phyloP scores from a whole-genome alignment of 1,140 invertebrate species.

The Bicyclus anynana region DNA sequence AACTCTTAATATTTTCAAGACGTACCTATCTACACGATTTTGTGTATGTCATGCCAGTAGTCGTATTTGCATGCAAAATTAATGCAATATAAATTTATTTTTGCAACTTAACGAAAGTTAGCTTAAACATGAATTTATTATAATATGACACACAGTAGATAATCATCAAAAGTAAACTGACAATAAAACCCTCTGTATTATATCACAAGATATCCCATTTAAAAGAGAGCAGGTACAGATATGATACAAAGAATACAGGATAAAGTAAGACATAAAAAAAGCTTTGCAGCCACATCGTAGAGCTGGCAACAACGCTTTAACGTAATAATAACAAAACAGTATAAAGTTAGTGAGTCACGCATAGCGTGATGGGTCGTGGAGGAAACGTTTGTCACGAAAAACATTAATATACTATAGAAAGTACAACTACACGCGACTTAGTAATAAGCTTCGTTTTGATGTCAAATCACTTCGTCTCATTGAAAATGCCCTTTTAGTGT shows the following conservation, averaged over 20 bases:
- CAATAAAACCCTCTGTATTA: not conserved
- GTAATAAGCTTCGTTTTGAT: conserved; percentile 30
- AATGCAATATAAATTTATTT: too few species aligned
- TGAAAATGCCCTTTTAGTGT: not conserved
- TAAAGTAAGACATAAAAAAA: conserved; percentile 28
- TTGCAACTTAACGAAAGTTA: too few species aligned
- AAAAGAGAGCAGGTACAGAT: conserved; percentile 6
- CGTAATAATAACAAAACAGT: conserved; percentile 50
- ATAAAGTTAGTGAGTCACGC: conserved; percentile 54
- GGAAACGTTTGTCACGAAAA: conserved; percentile 63
- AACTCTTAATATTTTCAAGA: too few species aligned
- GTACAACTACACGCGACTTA: conserved; percentile 33
- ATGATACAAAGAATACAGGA: conserved; percentile 8
- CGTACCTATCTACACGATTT: too few species aligned
- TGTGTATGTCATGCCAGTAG: too few species aligned
- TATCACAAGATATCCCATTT: not conserved
- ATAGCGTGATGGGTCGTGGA: conserved; percentile 55
- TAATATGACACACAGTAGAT: too few species aligned
- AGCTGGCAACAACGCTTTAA: conserved; percentile 34
- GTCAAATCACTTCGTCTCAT: not conserved
- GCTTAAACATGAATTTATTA: too few species aligned
- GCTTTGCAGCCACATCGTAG: conserved; percentile 15
- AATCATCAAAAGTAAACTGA: not conserved
- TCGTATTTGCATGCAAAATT: too few species aligned
- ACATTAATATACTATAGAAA: conserved; percentile 36